Percentiles rank a stretch among this genome's conserved stretches.
Conservation (phyloP, 1,140 invertebrate species). For the Drosophila murphyi region DNA sequence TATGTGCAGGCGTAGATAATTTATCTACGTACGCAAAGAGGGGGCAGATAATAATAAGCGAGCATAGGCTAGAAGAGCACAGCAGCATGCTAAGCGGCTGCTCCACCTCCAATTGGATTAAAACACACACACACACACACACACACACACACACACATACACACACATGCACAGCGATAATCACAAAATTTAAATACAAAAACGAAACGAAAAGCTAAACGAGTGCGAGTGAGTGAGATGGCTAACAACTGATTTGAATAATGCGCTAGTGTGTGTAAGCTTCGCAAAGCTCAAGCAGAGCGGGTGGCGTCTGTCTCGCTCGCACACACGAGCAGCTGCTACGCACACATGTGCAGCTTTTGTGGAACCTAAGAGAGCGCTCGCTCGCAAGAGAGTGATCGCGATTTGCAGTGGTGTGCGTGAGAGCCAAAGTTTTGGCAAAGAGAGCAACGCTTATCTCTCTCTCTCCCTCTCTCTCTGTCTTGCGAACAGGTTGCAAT, state of each 20-base stretch:
- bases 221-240: conserved; percentile 39
- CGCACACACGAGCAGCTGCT: conserved; percentile 14
- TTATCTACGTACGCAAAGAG: conserved; percentile 47
- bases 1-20: conserved; percentile 48
- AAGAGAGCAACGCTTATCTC: conserved; percentile 23
- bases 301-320: conserved; percentile 47
- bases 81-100: conserved; percentile 50
- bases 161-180: conserved; percentile 44
- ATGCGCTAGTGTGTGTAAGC: conserved; percentile 45
- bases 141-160: not conserved
- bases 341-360: conserved; percentile 55
- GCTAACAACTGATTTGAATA: conserved; percentile 67
- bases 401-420: conserved; percentile 31
- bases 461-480: conserved; percentile 8
- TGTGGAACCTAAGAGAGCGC: conserved; percentile 77
- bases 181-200: conserved; percentile 76
- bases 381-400: conserved; percentile 24
- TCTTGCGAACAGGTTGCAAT: conserved; percentile 32
- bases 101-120: conserved; percentile 81
- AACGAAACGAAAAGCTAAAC: conserved; percentile 21
- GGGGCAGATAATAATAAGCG: conserved; percentile 6
- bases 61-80: conserved; percentile 57
- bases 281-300: conserved; percentile 18
- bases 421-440: conserved; percentile 25
- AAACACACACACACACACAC: conserved; percentile 40